phyloP scores from a whole-genome alignment of 2,797 vertebrate species.

The Malurus leucopterus region DNA sequence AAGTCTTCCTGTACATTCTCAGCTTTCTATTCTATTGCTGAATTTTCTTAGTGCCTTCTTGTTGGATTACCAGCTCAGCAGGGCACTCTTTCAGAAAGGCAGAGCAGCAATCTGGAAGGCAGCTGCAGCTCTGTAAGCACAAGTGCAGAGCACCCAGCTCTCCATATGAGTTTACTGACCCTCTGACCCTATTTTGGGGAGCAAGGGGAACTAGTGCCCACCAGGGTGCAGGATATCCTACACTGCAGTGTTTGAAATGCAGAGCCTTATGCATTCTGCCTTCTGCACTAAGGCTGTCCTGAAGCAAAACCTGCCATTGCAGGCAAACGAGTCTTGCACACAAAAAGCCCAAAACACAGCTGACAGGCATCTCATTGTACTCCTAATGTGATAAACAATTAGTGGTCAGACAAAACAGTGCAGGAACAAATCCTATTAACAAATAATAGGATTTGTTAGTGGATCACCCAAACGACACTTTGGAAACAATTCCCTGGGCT shows the following conservation, averaged over 20 bases:
- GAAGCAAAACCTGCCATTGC: neutral
- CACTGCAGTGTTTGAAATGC: neutral
- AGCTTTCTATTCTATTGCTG: neutral
- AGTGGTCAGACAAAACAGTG: neutral
- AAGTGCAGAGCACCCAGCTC: fast-evolving
- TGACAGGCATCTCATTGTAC: slow-evolving; percentile 19
- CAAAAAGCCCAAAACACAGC: slow-evolving; percentile 21
- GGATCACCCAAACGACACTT: slow-evolving; percentile 4
- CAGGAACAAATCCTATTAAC: slow-evolving; percentile 50
- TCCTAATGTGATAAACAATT: slow-evolving; percentile 16
- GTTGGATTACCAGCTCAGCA: neutral
- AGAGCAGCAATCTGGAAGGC: neutral
- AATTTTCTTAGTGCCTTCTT: neutral
- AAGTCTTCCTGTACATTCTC: neutral
- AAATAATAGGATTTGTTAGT: slow-evolving; percentile 32
- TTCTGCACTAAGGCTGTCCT: neutral
- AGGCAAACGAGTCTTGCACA: neutral
- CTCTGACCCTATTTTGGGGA: neutral
- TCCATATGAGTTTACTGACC: neutral
- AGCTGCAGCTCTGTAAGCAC: neutral
- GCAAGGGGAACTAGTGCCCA: fast-evolving
- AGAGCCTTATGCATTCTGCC: neutral
- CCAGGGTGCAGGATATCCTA: neutral
- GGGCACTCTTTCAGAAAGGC: neutral
- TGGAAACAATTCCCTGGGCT: neutral